A percentile compares a stretch with the other conserved stretches of the same genome.
Conservation (phyloP, 1,140 invertebrate genomes). For the Orchestia grillus region DNA sequence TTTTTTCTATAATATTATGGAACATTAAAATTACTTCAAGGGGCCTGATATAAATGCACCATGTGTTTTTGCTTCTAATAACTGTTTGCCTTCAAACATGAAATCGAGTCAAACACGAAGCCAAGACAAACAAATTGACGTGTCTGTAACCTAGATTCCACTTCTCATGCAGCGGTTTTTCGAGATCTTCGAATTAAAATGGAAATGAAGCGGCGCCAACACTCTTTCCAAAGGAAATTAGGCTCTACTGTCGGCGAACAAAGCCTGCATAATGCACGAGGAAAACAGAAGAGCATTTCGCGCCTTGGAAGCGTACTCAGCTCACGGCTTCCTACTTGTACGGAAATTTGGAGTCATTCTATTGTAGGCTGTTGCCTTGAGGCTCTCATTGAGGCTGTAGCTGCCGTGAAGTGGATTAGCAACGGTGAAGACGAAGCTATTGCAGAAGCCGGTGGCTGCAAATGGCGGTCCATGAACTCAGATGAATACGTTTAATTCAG, state of each 20-base stretch:
- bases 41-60: too few species aligned
- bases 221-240: not conserved
- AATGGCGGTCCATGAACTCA: not conserved
- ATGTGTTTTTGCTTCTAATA: too few species aligned
- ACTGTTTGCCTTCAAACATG: not conserved
- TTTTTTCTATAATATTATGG: too few species aligned
- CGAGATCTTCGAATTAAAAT: not conserved
- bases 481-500: not conserved
- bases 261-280: not conserved
- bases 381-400: not conserved
- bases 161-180: not conserved
- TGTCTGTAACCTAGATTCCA: not conserved
- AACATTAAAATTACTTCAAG: too few species aligned
- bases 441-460: not conserved
- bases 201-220: not conserved
- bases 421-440: not conserved
- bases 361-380: not conserved
- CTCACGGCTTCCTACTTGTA: not conserved
- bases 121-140: not conserved
- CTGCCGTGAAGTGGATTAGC: not conserved
- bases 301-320: not conserved
- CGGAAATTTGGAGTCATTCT: not conserved
- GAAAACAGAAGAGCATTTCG: not conserved
- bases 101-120: not conserved
- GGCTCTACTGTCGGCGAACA: not conserved